Conservation (phyloP, 2,113 vertebrate genomes). For the Cichladusa arquata region DNA sequence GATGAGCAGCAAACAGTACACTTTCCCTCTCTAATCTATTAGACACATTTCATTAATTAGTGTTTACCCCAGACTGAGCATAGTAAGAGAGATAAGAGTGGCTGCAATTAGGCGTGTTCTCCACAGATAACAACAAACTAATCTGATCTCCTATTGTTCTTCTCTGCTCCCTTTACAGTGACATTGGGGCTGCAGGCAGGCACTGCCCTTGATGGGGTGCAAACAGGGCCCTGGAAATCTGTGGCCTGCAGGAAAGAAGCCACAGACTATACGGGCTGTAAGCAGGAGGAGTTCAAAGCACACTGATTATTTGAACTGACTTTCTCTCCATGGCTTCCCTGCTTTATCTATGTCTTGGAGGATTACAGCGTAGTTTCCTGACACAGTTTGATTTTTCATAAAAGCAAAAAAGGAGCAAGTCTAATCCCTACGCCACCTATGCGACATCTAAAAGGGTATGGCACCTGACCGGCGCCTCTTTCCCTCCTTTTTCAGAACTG, state of each 20-base stretch:
- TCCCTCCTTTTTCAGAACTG: neutral
- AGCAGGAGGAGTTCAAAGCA: neutral
- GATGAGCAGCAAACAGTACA: neutral
- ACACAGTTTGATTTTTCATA: neutral
- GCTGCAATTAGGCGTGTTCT: neutral
- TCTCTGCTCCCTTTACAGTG: neutral
- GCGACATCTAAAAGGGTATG: neutral
- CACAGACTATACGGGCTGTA: accelerated
- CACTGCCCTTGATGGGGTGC: accelerated
- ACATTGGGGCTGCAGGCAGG: neutral
- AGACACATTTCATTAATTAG: conserved; percentile 21
- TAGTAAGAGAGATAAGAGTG: neutral
- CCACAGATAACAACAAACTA: neutral
- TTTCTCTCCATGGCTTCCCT: neutral
- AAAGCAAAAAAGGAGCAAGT: neutral
- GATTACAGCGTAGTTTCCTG: neutral
- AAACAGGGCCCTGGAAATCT: neutral
- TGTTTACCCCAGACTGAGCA: neutral
- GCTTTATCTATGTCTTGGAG: neutral
- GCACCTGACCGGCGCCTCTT: neutral
- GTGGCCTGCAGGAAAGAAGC: neutral
- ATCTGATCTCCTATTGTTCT: neutral
- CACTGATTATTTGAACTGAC: neutral
- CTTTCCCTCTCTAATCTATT: neutral
- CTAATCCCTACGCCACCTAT: neutral